A percentile compares a stretch with the other conserved stretches of the same genome.
These are phyloP conservation scores for Drosophila paranaensis DNA, from an alignment of 2,888 invertebrate genomes.

Conservation along the genomic window DNA sequence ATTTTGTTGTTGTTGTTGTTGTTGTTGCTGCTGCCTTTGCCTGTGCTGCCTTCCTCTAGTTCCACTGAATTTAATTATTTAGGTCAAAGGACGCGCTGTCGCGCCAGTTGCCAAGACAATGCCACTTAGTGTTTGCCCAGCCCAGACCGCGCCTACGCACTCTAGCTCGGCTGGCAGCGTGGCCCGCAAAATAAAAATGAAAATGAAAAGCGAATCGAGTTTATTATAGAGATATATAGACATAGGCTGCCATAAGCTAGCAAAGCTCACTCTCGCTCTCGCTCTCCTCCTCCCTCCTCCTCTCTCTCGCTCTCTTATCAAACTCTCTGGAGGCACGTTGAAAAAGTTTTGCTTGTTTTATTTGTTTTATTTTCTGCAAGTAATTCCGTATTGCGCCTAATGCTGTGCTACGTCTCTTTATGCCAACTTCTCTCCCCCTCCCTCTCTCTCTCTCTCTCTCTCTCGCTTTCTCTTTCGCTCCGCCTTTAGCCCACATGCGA, in stretches of 20 bases:
- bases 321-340: conserved; percentile 41
- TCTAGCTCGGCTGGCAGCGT: neutral
- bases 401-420: conserved; percentile 43
- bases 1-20: neutral
- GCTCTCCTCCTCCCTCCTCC: neutral
- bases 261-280: neutral
- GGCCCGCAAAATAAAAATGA: conserved; percentile 16
- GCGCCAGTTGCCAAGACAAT: conserved; percentile 69
- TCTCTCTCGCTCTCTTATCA: conserved; percentile 22
- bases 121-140: conserved; percentile 48
- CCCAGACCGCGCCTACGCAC: conserved; percentile 18
- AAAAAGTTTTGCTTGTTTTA: conserved; percentile 65
- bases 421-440: conserved; percentile 14
- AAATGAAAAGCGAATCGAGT: conserved; percentile 63
- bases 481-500: conserved; percentile 21
- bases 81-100: conserved; percentile 70
- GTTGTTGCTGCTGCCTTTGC: neutral
- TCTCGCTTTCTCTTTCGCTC: neutral
- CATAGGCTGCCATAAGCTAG: neutral
- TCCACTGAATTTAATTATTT: conserved; percentile 76
- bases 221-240: conserved; percentile 53
- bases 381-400: conserved; percentile 72
- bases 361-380: conserved; percentile 70
- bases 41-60: conserved; percentile 11
- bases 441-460: neutral